A percentile compares a stretch with the other conserved stretches of the same genome.
Evolutionary conservation across 2,113 vertebrate species (phyloP).

Genomic region (Stigmatopora nigra): DNA sequence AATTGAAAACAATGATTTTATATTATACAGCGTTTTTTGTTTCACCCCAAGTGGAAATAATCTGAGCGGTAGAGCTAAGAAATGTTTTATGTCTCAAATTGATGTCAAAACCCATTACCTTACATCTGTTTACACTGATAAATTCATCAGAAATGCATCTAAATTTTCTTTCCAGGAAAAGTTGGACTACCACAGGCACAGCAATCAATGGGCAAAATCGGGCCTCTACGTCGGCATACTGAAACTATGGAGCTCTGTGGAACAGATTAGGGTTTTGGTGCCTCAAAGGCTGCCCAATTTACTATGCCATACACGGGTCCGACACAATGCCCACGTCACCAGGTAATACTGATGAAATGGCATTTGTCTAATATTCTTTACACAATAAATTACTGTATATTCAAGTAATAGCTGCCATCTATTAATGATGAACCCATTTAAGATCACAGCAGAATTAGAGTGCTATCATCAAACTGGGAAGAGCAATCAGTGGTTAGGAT

Average conservation of each 20-base stretch:
- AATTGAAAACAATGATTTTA: background rate
- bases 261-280: constrained; percentile 72
- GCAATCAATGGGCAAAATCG: constrained; percentile 53
- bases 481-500: too few relatives aligned
- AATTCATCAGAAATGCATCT: background rate
- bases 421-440: too few relatives aligned
- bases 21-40: background rate
- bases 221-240: constrained; percentile 74
- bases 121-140: background rate
- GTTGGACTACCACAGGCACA: constrained; percentile 64
- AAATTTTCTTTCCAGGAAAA: constrained; percentile 57
- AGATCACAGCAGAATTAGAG: too few relatives aligned
- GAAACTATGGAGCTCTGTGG: constrained; percentile 72
- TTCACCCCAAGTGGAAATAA: constrained; percentile 1
- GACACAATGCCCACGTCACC: constrained; percentile 66
- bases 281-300: constrained; percentile 69
- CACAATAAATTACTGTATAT: too few relatives aligned
- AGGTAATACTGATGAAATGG: constrained; percentile 44
- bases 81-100: constrained; percentile 13
- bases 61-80: constrained; percentile 2
- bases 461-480: too few relatives aligned
- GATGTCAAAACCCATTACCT: background rate
- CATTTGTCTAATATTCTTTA: background rate
- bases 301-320: constrained; percentile 65
- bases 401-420: too few relatives aligned